Base-by-base conservation (phyloP, 2,113 vertebrate genomes). In the Trichomycterus rosablanca region DNA sequence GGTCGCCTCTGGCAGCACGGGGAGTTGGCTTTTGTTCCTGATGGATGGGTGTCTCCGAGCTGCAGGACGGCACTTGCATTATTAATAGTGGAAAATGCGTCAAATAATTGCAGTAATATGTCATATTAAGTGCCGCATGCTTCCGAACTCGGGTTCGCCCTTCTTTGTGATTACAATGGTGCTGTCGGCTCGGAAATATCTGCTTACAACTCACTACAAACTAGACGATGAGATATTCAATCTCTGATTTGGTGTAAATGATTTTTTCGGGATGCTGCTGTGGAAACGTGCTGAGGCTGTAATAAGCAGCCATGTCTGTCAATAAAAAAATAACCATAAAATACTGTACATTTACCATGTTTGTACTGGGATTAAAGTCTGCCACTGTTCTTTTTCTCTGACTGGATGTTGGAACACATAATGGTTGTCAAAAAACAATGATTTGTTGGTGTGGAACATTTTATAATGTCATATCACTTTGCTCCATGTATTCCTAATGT, bases 61-160 rank as follows among this genome's bases (percentile, higher is more conserved):
- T 39, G 57, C 64, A 48, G 50, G 59, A 65, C 59, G 58, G 63
- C 55, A 54, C 67, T 68, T 74, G 70, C 74, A 77, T 74, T 74
- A 77, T 72, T 74, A 77, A 72, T 74, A 59, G 44, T 14, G 52
- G 58, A 64, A 74, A 74, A 74, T 52, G 57, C 63, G 56, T 69
- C 63, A 72, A 70, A 72, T 72, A 74, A 74, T 67, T 67, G 63
- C 60, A 19, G 67, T 66, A 54, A 72, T 74, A 59, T 53, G 68
- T 76, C 74, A 76, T 72, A 74, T 77, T 77, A 70, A 74, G 66
- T 51, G 60, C 66, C 19, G 49, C 39, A 32, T 28, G 42, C 51
- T 53, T 23, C 51, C 37, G n/a, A 72, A 66, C 59, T 48, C 34
- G 8, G 61, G 23, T 61, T 58, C 62, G 54, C 16, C 59, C 67